Evolutionary conservation across 92 coral and sea anemone species (phyloP).

Genomic region (Scolanthus callimorphus): DNA sequence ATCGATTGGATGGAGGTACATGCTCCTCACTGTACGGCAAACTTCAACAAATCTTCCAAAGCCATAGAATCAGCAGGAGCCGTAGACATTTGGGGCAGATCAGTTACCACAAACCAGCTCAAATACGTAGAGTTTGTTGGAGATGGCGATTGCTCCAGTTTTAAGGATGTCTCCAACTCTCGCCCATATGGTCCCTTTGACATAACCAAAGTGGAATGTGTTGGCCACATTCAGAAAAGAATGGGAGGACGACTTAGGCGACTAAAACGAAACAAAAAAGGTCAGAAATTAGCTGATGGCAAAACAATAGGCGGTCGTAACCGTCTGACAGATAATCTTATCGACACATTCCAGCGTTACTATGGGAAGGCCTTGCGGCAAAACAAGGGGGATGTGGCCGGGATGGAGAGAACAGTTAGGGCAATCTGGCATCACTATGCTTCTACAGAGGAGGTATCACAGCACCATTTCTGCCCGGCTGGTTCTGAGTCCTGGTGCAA

Average conservation of each 20-base stretch:
- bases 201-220: constrained; percentile 36
- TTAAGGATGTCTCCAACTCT: constrained; percentile 25
- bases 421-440: constrained; percentile 40
- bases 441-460: constrained; percentile 5
- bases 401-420: constrained; percentile 30
- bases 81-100: constrained; percentile 35
- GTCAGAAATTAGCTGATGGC: constrained; percentile 39
- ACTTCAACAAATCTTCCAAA: constrained; percentile 36
- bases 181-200: constrained; percentile 32
- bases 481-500: constrained; percentile 9
- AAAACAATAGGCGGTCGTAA: constrained; percentile 34
- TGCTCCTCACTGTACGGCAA: constrained; percentile 25
- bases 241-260: constrained; percentile 40
- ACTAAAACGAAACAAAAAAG: constrained; percentile 25
- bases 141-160: constrained; percentile 42
- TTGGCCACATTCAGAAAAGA: constrained; percentile 42
- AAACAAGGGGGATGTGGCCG: constrained; percentile 16
- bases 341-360: constrained; percentile 31
- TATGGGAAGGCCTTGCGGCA: constrained; percentile 33
- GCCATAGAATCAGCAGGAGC: constrained; percentile 51
- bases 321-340: constrained; percentile 42
- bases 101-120: constrained; percentile 8
- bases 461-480: constrained; percentile 5
- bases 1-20: constrained; percentile 30
- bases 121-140: constrained; percentile 43